These are phyloP conservation scores for Gymnoscelis rufifasciata DNA, from an alignment of 2,888 invertebrate species.

Conservation along the genomic window DNA sequence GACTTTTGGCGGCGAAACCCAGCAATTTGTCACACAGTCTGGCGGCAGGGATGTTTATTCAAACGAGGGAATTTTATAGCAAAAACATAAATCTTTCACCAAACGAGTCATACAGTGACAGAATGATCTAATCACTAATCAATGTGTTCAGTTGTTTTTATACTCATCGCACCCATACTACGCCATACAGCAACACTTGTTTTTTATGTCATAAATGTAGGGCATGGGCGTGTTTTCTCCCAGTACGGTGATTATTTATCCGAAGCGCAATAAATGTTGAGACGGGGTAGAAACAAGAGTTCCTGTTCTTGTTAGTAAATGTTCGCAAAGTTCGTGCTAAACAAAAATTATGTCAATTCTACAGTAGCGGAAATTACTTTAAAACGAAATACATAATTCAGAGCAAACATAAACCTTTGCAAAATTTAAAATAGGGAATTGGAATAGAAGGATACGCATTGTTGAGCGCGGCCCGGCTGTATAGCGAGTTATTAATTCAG, in stretches of 20 bases:
- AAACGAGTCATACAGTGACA: conserved; percentile 63
- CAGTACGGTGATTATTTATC: conserved; percentile 29
- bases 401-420: conserved; percentile 38
- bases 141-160: conserved; percentile 37
- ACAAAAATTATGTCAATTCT: conserved; percentile 23
- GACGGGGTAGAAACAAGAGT: conserved; percentile 25
- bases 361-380: conserved; percentile 26
- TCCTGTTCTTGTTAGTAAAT: conserved; percentile 25
- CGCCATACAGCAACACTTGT: conserved; percentile 34
- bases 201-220: conserved; percentile 32
- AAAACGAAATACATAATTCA: conserved; percentile 39
- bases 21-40: conserved; percentile 70
- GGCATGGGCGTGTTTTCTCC: conserved; percentile 27
- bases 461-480: conserved; percentile 39
- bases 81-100: conserved; percentile 67
- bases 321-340: conserved; percentile 22
- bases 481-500: conserved; percentile 61
- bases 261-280: conserved; percentile 27
- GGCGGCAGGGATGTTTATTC: conserved; percentile 69
- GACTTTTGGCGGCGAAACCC: conserved; percentile 60
- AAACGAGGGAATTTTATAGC: conserved; percentile 75
- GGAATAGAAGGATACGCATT: conserved; percentile 42
- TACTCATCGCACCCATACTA: conserved; percentile 28
- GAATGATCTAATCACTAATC: conserved; percentile 56
- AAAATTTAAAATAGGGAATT: conserved; percentile 54